Conservation (phyloP, 2,113 vertebrate species). For the Pseudopipra pipra region DNA sequence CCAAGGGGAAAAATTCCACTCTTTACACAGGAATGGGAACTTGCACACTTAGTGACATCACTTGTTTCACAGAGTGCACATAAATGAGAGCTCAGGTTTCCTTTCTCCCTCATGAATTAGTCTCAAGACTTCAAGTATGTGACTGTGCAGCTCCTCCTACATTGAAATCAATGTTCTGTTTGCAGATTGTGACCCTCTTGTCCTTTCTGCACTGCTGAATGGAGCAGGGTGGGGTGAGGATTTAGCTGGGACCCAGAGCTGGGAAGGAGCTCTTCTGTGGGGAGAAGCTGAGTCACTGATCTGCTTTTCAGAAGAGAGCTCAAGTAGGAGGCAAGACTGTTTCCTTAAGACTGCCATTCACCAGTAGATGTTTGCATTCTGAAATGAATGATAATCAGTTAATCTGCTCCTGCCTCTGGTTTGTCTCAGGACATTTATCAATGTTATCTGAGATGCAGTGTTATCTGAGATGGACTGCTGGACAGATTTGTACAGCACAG, state of each 20-base stretch:
- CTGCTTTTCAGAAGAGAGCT: background rate
- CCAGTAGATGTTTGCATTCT: background rate
- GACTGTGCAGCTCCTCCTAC: background rate
- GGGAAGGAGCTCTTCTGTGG: background rate
- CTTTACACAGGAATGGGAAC: background rate
- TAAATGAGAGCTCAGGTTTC: background rate
- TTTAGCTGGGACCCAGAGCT: background rate
- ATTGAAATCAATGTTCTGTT: background rate
- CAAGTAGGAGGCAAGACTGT: background rate
- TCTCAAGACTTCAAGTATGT: background rate
- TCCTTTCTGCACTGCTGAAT: background rate
- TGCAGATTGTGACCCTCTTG: background rate
- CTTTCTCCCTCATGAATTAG: background rate
- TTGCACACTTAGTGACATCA: background rate
- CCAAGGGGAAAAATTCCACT: background rate
- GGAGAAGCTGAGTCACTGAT: background rate
- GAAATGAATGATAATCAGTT: background rate
- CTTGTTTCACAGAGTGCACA: background rate
- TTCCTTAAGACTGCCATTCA: background rate
- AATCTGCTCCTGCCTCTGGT: background rate
- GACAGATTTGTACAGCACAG: background rate
- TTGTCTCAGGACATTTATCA: background rate
- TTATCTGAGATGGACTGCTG: background rate
- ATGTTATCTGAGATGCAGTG: background rate
- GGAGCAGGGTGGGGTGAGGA: background rate